Conservation (phyloP, 2,797 vertebrate species). For the Melanotaenia maccullochi region DNA sequence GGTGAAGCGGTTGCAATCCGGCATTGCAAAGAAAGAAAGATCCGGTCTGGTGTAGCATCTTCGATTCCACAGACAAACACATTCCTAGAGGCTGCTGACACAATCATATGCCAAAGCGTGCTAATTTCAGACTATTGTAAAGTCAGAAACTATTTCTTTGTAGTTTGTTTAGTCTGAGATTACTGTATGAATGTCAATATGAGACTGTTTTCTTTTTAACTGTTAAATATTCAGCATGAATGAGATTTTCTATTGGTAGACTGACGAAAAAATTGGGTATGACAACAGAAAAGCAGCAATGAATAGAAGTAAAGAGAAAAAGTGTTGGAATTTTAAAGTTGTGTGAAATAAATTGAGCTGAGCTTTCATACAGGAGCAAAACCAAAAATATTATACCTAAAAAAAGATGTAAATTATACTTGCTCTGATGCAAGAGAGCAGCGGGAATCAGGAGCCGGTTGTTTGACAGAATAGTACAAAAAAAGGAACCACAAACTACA, state of each 20-base stretch:
- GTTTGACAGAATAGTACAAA: not conserved
- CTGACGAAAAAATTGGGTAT: not conserved
- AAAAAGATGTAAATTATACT: conserved; percentile 1
- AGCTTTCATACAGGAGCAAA: not conserved
- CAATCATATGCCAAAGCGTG: conserved; percentile 18
- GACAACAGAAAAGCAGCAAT: conserved; percentile 32
- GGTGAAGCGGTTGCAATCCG: conserved; percentile 74
- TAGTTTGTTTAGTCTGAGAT: conserved; percentile 20
- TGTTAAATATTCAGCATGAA: conserved; percentile 2
- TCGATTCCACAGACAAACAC: conserved; percentile 60
- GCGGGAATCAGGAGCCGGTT: not conserved
- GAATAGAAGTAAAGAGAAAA: conserved; percentile 13
- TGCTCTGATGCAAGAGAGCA: conserved; percentile 11
- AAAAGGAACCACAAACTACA: not conserved
- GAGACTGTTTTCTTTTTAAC: conserved; percentile 34
- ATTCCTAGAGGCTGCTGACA: conserved; percentile 33
- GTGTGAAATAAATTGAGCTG: conserved; percentile 21
- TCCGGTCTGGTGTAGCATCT: conserved; percentile 73
- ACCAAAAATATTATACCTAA: not conserved
- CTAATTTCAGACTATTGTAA: conserved; percentile 42
- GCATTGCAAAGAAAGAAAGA: conserved; percentile 79
- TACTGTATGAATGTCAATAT: conserved; percentile 34
- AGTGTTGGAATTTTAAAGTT: conserved; percentile 9
- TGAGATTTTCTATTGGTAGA: conserved; percentile 18
- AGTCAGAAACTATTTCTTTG: conserved; percentile 24